phyloP scores from a whole-genome alignment of 2,113 vertebrate species.

The Bambusicola thoracicus region DNA sequence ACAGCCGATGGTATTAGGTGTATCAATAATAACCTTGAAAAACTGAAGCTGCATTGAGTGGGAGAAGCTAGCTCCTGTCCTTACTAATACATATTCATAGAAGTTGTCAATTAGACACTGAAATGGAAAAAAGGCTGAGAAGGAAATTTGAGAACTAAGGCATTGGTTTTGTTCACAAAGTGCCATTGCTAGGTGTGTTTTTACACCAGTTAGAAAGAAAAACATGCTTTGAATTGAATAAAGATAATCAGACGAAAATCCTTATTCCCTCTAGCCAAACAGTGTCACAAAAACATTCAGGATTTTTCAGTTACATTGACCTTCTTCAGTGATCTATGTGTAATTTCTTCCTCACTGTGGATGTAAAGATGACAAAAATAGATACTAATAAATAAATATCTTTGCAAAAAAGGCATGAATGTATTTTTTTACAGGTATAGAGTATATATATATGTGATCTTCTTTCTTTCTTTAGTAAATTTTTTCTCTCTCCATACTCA shows the following conservation, averaged over 20 bases:
- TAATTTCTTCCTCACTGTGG: not conserved
- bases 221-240: not conserved
- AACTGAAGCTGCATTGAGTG: not conserved
- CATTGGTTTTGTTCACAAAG: not conserved
- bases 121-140: not conserved
- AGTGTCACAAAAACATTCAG: not conserved
- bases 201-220: not conserved
- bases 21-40: not conserved
- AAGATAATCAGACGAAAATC: not conserved
- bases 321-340: not conserved
- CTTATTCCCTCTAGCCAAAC: not conserved
- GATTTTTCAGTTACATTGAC: not conserved
- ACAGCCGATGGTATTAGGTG: not conserved
- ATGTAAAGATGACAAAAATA: not conserved
- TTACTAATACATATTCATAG: not conserved
- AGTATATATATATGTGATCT: not conserved
- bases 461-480: not conserved
- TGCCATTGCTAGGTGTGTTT: not conserved
- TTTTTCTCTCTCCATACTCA: not conserved
- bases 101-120: not conserved
- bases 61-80: not conserved
- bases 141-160: not conserved
- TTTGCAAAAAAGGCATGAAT: not conserved
- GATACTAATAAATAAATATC: not conserved
- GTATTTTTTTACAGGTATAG: not conserved